These are phyloP conservation scores for Lethrus apterus DNA, from an alignment of 1,140 invertebrate genomes.

Conservation along the genomic window DNA sequence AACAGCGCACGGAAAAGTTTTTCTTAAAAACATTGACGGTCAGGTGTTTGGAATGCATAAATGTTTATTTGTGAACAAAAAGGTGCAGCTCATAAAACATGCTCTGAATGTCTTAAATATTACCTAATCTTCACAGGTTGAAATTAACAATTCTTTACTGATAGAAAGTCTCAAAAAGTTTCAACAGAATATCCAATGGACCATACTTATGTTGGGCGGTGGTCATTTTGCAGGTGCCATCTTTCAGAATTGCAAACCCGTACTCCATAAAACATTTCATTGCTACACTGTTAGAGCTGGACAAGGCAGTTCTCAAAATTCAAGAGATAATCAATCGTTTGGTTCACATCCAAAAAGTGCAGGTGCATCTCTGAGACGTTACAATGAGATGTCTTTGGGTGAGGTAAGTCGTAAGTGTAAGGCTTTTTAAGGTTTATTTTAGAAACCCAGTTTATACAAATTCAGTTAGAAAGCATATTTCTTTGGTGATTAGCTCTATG, in stretches of 20 bases:
- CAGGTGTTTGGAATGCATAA: constrained; percentile 66
- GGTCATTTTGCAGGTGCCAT: constrained; percentile 82
- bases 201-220: constrained; percentile 73
- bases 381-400: constrained; percentile 65
- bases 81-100: constrained; percentile 42
- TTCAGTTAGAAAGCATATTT: too few species aligned
- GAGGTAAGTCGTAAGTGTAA: too few species aligned
- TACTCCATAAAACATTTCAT: constrained; percentile 82
- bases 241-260: constrained; percentile 57
- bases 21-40: constrained; percentile 59
- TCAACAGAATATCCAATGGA: constrained; percentile 46
- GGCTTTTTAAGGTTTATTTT: too few species aligned
- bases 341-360: constrained; percentile 65
- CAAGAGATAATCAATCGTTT: constrained; percentile 58
- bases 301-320: constrained; percentile 70
- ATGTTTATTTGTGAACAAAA: constrained; percentile 59
- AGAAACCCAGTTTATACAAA: too few species aligned
- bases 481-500: too few species aligned
- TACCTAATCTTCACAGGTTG: neutral
- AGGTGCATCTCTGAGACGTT: constrained; percentile 70
- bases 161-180: constrained; percentile 19
- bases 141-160: constrained; percentile 3
- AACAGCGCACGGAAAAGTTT: constrained; percentile 60
- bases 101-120: constrained; percentile 14
- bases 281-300: constrained; percentile 78